Base-by-base conservation (phyloP, 2,888 invertebrate species). In the Sarcophaga variegata region DNA sequence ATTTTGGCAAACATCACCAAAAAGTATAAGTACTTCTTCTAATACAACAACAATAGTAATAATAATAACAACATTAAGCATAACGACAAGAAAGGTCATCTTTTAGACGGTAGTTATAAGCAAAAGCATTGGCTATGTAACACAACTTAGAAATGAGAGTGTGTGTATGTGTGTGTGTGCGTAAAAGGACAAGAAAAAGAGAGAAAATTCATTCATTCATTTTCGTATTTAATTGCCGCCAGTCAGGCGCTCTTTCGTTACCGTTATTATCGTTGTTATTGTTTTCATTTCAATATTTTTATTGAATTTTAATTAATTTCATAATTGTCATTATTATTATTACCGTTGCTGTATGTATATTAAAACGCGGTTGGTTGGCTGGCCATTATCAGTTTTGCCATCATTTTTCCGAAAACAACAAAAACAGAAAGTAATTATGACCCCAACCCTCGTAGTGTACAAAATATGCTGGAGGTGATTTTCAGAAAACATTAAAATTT, bases 301-400 rank as follows among this genome's bases (percentile, higher is more conserved):
- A 83, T 88, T 81, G 81, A 83, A 85, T 85, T 88, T 88, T 85
- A 85, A 88, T 88, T 86, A 86, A 88, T 81, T 83, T 83, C 54
- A 81, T 83, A 85, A 83, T 60, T 54, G 69, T 78, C 77, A 63
- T 83, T 85, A 85, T 83, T 69, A 70, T 22, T 71, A 37, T 37
- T 10, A 2, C 10, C 10, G 10, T 37, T 37, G 8, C 8, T 37
- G 37, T 37, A 2, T 37, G 37, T 10, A 10, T 37, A 37, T 37
- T 37, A 37, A 37, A 37, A 10, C 8, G 37, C 37, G 37, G 37
- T 10, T 37, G 37, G 37, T 37, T 37, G 12, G 17, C 54, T 49
- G 49, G 49, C 49, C 49, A 49, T 62, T 20, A 20, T 62, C 62
- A 5, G 2, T 71, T 20, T 49, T 69, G 11, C n/a, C 4, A 4